Percentiles rank a stretch among this genome's conserved stretches.
Evolutionary conservation across 2,888 invertebrate species (phyloP).

Genomic region (Scaptodrosophila latifasciaeformis): DNA sequence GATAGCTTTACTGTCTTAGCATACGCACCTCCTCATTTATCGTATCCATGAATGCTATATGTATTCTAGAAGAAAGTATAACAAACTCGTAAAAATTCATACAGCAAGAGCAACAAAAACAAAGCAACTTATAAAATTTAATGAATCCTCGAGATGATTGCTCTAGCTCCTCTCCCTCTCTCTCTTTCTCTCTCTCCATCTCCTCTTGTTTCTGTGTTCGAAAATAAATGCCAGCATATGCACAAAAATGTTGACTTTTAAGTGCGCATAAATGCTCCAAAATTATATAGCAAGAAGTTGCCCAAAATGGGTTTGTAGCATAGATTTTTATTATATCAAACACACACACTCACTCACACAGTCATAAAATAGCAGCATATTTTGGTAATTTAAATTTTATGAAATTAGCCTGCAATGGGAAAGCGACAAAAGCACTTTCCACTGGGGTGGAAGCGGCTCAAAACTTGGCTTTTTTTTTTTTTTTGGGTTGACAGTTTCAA

Average conservation of each 20-base stretch:
- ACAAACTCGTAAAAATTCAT: no score
- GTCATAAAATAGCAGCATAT: conserved; percentile 43
- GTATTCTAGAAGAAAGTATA: no score
- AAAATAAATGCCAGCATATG: background rate
- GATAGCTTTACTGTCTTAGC: no score
- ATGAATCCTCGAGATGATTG: conserved; percentile 4
- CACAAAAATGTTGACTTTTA: conserved; percentile 26
- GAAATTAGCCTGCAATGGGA: conserved; percentile 42
- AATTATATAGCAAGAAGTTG: conserved; percentile 19
- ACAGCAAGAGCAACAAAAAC: background rate
- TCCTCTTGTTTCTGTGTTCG: no score
- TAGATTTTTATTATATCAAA: conserved; percentile 25
- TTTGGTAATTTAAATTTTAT: conserved; percentile 62
- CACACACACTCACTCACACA: conserved; percentile 26
- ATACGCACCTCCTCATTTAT: background rate
- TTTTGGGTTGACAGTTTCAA: conserved; percentile 23
- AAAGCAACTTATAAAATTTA: conserved; percentile 11
- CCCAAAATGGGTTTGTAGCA: conserved; percentile 9
- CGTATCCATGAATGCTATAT: background rate
- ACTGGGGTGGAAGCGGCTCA: conserved; percentile 10
- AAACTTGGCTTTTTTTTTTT: background rate
- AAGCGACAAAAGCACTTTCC: no score
- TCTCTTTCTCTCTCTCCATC: background rate
- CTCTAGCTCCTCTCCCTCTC: background rate
- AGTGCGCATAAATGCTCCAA: conserved; percentile 25